Base-by-base conservation (phyloP, 2,888 invertebrate genomes). In the Ichneumoninae sp. region DNA sequence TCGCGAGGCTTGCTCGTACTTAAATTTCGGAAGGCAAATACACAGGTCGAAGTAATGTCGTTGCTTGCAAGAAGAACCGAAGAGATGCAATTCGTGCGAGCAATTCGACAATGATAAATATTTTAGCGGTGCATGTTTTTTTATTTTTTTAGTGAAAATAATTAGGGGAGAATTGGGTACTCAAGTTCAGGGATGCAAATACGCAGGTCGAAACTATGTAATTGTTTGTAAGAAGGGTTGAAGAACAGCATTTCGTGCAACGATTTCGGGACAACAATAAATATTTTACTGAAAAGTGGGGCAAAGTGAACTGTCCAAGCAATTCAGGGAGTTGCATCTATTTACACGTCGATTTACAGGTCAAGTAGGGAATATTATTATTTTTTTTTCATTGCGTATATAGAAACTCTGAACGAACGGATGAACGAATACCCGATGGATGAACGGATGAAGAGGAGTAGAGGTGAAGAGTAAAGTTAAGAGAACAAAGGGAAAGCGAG, bases 391-490 rank as follows among this genome's bases (percentile, higher is more conserved):
- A 0, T 57, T 22, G 4, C 40, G 8, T 22, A 22, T 4, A 26
- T 10, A 4, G 26, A 57, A 57, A 13, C 10, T 1, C 8, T 22
- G 57, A 22, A 10, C 26, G 57, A 47, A 22, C 57, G 57, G 26
- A 26, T 10, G 26, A 57, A 57, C 13, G 26, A 22, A 22, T 22
- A 22, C 22, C 22, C 22, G 22, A 22, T 26, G 57, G 26, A 26
- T 10, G 26, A 57, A 57, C 13, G 26, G 22, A 13, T 13, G 57
- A 22, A 60, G 33, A 33, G 19, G 33, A n/a, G 22, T 16, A 4
- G 50, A 44, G 19, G 60, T 73, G 77, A 65, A 66, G 57, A 57
- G 69, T 78, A 57, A 71, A 68, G 71, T 10, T 70, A 70, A 83
- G 54, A 44, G 26, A 60, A 63, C 63, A 33, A 69, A 30, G 57